Conservation (phyloP, 2,113 vertebrate genomes). For the Caracal caracal region DNA sequence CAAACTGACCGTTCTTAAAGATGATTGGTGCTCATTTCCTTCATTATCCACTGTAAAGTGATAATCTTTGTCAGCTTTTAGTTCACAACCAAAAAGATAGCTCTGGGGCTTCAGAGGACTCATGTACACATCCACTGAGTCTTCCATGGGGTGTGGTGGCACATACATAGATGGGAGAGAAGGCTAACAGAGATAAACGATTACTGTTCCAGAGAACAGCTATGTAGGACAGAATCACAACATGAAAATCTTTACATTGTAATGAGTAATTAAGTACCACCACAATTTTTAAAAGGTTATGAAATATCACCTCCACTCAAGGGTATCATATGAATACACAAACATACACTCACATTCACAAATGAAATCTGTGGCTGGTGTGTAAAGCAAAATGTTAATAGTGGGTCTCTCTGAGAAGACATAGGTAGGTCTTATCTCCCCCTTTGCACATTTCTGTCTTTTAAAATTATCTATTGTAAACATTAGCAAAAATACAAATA, state of each 20-base stretch:
- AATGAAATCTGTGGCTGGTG: background rate
- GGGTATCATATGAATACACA: background rate
- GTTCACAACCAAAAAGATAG: background rate
- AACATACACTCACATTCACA: background rate
- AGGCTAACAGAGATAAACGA: background rate
- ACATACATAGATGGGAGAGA: background rate
- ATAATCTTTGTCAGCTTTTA: background rate
- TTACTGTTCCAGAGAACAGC: background rate
- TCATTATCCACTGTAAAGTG: background rate
- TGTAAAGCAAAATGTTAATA: background rate
- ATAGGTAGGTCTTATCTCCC: background rate
- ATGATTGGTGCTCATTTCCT: background rate
- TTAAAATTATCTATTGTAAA: background rate
- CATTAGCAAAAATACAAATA: background rate
- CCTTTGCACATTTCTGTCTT: background rate
- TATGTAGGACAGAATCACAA: background rate
- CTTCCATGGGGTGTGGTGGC: background rate
- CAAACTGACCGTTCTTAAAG: background rate
- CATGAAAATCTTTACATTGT: background rate
- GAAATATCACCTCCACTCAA: background rate
- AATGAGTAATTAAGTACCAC: background rate
- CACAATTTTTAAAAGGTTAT: background rate
- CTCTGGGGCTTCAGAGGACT: background rate
- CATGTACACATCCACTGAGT: background rate
- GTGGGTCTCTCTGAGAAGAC: background rate